Percentiles rank a stretch among this genome's conserved stretches.
Conservation (phyloP, 2,113 vertebrate genomes). For the human (Homo sapiens) region GRCh38 chr5:37722001-37722500, state of each 20-base stretch:
- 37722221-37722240: background rate
- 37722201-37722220: background rate
- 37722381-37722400: background rate
- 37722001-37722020: background rate
- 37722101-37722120: background rate
- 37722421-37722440: background rate
- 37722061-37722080: background rate
- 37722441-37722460: background rate
- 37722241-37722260: background rate
- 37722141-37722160: constrained; percentile 21
- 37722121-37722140: constrained; percentile 31
- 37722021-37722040: background rate
- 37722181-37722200: background rate
- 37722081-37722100: background rate
- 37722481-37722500: background rate
- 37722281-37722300: background rate
- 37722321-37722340: background rate
- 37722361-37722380: background rate
- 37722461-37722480: no score
- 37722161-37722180: constrained; percentile 31
- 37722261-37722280: background rate
- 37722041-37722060: background rate
- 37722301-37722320: background rate
- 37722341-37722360: background rate
- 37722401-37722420: background rate